Base-by-base conservation (phyloP, 2,888 invertebrate genomes). In the Amphimallon solstitiale region DNA sequence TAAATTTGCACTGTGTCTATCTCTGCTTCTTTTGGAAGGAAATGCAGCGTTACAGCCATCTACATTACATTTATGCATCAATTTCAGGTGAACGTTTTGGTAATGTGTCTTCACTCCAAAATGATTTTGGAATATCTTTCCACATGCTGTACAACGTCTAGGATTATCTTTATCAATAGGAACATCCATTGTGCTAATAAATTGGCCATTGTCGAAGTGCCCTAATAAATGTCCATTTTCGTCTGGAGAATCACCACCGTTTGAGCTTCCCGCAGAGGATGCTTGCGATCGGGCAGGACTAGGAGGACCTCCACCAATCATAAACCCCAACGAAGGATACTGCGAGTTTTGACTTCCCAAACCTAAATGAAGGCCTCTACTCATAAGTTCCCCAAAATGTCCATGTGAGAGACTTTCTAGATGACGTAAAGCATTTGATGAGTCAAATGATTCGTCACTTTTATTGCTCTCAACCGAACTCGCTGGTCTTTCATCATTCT, bases 1-100 rank as follows among this genome's bases (percentile, higher is more conserved):
- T 63, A 93, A 85, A 79, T 98, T 97, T 14, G 95, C 90, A 78
- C 94, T 94, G 82, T 98, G 97, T 1, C 95, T 87, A 77, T 98
- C 97, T 74, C 97, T 89, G 76, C 93, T 94, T 65, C 95, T 86
- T 79, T 95, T 97, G 0, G 97, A 96, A 3, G 95, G 93, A 80
- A 97, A 98, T 0, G 95, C 93, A 0, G 97, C 97, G 82, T 93
- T 93, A 81, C 98, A 98, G 0, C 97, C 96, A 72, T 96, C 96
- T 21, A 95, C 92, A 76, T 92, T 94, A 84, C 98, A 98, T 79
- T 93, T 94, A 83, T 97, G 97, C 92, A 96, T 94, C 67, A 97
- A 84, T 83, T 97, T 97, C 60, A 97, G 88, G 83, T 98, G 97
- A 7, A 95, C 93, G 81, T 94, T 97, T 85, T 96, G 96, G 81